Evolutionary conservation across 2,888 invertebrate species (phyloP).

Genomic region (Stomorhina lunata): DNA sequence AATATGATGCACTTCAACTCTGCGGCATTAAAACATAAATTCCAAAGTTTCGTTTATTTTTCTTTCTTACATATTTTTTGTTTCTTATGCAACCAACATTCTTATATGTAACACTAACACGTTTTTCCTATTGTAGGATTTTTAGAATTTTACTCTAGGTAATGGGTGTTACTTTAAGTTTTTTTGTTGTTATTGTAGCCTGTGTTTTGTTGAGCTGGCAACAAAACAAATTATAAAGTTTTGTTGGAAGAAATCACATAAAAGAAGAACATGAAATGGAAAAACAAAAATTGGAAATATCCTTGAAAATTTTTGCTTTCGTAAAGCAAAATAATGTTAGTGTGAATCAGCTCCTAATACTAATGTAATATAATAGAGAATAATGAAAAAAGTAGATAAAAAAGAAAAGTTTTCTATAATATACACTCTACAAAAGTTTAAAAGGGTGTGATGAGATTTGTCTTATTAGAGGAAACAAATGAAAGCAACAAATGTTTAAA

Average conservation of each 20-base stretch:
- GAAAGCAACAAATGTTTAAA: background rate
- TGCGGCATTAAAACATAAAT: slow-evolving; percentile 68
- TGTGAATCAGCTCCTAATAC: slow-evolving; percentile 27
- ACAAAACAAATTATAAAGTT: slow-evolving; percentile 62
- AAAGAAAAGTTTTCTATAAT: slow-evolving; percentile 16
- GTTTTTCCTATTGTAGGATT: background rate
- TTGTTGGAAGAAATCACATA: slow-evolving; percentile 26
- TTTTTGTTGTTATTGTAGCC: background rate
- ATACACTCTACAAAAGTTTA: background rate
- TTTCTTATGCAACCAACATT: too few species aligned
- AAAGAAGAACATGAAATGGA: too few species aligned
- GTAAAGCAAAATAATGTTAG: background rate
- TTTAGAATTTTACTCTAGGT: background rate
- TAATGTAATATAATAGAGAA: slow-evolving; percentile 11
- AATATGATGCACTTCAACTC: slow-evolving; percentile 68
- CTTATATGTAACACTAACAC: slow-evolving; percentile 28
- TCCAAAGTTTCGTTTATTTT: slow-evolving; percentile 45
- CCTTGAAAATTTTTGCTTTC: slow-evolving; percentile 14
- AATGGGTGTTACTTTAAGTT: background rate
- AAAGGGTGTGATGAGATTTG: background rate
- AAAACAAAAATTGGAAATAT: slow-evolving; percentile 15
- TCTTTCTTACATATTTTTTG: slow-evolving; percentile 24
- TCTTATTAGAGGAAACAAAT: background rate
- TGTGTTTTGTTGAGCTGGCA: slow-evolving; percentile 5
- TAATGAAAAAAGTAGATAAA: background rate